Conservation (phyloP, 2,113 vertebrate genomes). For the Psittacara wagleri region DNA sequence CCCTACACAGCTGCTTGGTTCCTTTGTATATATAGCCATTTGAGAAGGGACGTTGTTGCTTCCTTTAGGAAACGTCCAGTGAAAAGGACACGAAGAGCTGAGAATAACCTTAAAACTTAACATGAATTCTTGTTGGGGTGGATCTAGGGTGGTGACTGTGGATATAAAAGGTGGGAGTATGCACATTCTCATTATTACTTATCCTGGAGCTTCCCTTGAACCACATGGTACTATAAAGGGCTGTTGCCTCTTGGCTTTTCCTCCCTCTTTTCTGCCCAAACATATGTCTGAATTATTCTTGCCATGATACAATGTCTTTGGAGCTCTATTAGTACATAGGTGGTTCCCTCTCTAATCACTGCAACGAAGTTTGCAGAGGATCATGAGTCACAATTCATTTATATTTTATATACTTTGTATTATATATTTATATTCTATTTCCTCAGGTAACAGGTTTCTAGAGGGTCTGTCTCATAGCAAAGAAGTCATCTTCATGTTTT, state of each 20-base stretch:
- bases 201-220: background rate
- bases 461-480: background rate
- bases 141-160: background rate
- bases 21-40: background rate
- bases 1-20: background rate
- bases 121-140: background rate
- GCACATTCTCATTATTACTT: background rate
- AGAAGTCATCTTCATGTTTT: background rate
- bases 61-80: background rate
- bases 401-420: background rate
- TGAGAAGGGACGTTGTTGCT: background rate
- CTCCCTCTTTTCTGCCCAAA: background rate
- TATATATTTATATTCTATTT: background rate
- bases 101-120: background rate
- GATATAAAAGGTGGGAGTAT: background rate
- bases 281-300: background rate
- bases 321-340: background rate
- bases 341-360: background rate
- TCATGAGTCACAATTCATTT: background rate
- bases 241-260: background rate
- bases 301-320: background rate
- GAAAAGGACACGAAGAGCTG: background rate
- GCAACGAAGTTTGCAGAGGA: background rate
- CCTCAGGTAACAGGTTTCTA: background rate
- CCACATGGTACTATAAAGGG: fast-evolving